Percentiles rank a stretch among this genome's conserved stretches.
Evolutionary conservation across 2,888 invertebrate genomes (phyloP).

Genomic region (Odontomyia ornata): DNA sequence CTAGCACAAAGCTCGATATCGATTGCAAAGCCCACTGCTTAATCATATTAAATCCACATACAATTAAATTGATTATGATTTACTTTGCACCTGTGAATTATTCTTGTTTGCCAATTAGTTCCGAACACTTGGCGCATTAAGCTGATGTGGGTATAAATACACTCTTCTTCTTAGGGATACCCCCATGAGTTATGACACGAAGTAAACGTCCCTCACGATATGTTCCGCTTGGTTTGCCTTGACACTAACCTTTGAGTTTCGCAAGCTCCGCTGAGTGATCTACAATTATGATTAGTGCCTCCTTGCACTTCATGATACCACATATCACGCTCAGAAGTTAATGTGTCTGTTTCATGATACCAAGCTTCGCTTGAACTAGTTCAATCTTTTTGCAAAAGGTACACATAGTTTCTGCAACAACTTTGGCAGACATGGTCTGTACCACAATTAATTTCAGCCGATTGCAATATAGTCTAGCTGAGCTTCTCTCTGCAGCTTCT

Average conservation of each 20-base stretch:
- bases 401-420: too few relatives aligned
- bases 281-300: not conserved
- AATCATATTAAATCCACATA: too few relatives aligned
- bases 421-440: too few relatives aligned
- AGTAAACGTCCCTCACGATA: not conserved
- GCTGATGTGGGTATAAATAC: not conserved
- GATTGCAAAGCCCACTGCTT: too few relatives aligned
- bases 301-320: not conserved
- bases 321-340: too few relatives aligned
- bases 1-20: too few relatives aligned
- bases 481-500: not conserved
- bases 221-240: not conserved
- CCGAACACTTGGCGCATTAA: not conserved
- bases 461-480: not conserved
- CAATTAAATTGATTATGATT: not conserved
- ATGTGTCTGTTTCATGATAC: too few relatives aligned
- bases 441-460: too few relatives aligned
- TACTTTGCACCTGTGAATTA: not conserved
- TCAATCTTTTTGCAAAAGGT: too few relatives aligned
- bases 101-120: not conserved
- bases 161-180: not conserved
- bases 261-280: not conserved
- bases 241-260: not conserved
- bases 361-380: too few relatives aligned
- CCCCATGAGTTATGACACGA: not conserved